phyloP scores from a whole-genome alignment of 2,888 invertebrate species.

The Metopia argyrocephala region DNA sequence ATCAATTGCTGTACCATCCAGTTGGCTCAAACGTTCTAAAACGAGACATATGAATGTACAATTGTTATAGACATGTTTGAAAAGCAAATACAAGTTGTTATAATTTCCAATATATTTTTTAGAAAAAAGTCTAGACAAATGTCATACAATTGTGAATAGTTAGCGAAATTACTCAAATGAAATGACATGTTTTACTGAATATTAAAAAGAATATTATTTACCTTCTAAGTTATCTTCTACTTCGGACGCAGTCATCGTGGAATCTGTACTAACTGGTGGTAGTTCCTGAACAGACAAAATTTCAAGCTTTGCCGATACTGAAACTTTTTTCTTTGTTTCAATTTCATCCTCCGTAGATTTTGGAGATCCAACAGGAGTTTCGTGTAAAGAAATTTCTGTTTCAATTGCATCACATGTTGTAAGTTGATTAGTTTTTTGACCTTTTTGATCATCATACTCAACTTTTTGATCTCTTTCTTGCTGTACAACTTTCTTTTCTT shows the following conservation, averaged over 20 bases:
- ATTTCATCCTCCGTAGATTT: constrained; percentile 16
- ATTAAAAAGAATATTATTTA: constrained; percentile 54
- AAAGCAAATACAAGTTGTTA: no score
- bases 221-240: constrained; percentile 74
- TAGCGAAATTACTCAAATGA: no score
- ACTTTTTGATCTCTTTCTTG: constrained; percentile 4
- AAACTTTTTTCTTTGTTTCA: constrained; percentile 38
- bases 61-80: no score
- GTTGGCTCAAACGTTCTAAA: constrained; percentile 75
- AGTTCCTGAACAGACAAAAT: constrained; percentile 68
- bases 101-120: no score
- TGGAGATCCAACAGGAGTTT: constrained; percentile 27
- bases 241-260: constrained; percentile 71
- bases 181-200: no score
- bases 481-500: neutral
- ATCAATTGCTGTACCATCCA: constrained; percentile 72
- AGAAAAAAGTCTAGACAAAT: no score
- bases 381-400: neutral
- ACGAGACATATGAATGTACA: neutral
- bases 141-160: no score
- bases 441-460: constrained; percentile 2
- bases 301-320: constrained; percentile 47
- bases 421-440: neutral
- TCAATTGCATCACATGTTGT: neutral
- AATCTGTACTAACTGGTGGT: constrained; percentile 70